phyloP scores from a whole-genome alignment of 2,888 invertebrate species.

The Leptinotarsa juncta region DNA sequence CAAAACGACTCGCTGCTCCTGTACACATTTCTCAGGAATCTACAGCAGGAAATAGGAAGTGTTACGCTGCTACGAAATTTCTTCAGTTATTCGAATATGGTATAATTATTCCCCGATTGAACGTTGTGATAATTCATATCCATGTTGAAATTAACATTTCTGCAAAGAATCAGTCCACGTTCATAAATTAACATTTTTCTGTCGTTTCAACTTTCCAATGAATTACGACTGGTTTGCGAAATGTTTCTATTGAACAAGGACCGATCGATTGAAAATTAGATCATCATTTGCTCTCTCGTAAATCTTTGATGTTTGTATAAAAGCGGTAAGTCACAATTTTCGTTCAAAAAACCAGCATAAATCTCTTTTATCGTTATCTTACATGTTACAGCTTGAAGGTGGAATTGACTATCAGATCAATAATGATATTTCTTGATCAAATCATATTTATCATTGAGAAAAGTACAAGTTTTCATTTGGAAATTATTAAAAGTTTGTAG shows the following conservation, averaged over 20 bases:
- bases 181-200: conserved; percentile 12
- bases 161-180: neutral
- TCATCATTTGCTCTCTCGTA: neutral
- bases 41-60: conserved; percentile 32
- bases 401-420: no score
- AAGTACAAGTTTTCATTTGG: no score
- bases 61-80: conserved; percentile 23
- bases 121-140: neutral
- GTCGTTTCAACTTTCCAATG: conserved; percentile 13
- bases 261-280: no score
- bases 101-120: neutral
- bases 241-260: neutral
- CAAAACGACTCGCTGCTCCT: conserved; percentile 5
- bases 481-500: no score
- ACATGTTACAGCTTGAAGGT: no score
- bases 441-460: no score
- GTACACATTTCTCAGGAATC: conserved; percentile 17
- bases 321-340: neutral
- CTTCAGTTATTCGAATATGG: neutral
- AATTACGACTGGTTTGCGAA: neutral
- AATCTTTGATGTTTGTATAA: no score
- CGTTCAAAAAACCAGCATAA: no score
- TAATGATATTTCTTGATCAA: no score
- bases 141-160: conserved; percentile 10
- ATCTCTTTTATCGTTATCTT: no score